Percentiles rank a stretch among this genome's conserved stretches.
Conservation (phyloP, 2,113 vertebrate species). For the Hoplias malabaricus region DNA sequence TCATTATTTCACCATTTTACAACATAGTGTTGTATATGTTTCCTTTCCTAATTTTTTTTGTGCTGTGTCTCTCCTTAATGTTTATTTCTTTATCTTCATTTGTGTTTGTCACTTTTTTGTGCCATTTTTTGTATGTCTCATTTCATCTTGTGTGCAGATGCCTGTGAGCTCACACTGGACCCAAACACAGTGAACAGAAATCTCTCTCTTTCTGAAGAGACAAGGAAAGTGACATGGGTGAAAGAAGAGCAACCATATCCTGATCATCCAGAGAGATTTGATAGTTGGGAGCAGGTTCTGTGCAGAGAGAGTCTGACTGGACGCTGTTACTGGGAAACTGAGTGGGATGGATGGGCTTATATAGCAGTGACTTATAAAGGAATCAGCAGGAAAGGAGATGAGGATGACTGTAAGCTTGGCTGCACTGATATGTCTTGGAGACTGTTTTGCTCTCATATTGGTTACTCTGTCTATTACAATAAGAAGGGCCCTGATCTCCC, state of each 20-base stretch:
- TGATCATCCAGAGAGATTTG: conserved; percentile 28
- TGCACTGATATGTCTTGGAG: neutral
- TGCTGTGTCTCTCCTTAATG: no score
- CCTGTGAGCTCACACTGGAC: neutral
- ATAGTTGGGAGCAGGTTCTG: accelerated
- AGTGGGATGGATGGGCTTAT: conserved; percentile 2
- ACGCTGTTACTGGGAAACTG: conserved; percentile 40
- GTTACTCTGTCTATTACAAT: no score
- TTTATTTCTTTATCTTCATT: no score
- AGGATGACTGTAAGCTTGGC: conserved; percentile 2
- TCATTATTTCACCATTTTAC: no score
- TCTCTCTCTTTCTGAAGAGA: conserved; percentile 27
- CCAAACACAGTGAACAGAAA: neutral
- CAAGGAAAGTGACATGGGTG: neutral
- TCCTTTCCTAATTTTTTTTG: no score
- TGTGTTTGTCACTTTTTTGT: no score
- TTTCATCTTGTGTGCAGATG: no score
- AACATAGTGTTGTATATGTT: no score
- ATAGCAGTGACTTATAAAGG: conserved; percentile 26
- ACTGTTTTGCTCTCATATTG: neutral
- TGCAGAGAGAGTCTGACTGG: conserved; percentile 22
- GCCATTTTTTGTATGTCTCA: no score
- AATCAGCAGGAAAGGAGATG: neutral
- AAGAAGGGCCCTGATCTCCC: no score
- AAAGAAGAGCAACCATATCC: neutral